Conservation (phyloP, 2,113 vertebrate species). For the Polypterus senegalus region DNA sequence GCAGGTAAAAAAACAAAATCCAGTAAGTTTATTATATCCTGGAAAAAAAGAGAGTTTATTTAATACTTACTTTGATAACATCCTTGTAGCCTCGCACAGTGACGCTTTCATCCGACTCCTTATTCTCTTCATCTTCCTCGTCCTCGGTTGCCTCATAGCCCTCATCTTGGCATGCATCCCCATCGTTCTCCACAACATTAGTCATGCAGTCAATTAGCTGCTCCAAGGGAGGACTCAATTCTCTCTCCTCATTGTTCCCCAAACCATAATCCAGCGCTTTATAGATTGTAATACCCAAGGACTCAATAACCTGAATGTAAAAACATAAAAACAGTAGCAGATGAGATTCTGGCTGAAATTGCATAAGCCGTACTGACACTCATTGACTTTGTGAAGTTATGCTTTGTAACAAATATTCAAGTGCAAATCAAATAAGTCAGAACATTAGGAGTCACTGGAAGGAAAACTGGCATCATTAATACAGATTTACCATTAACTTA, state of each 20-base stretch:
- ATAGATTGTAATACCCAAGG: conserved; percentile 92
- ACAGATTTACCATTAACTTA: too few species aligned
- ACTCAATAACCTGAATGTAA: conserved; percentile 70
- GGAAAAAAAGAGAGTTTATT: too few species aligned
- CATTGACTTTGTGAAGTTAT: too few species aligned
- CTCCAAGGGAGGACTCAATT: conserved; percentile 86
- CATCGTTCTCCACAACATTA: conserved; percentile 63
- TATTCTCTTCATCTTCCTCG: conserved; percentile 59
- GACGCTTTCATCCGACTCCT: conserved; percentile 37
- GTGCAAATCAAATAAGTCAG: too few species aligned
- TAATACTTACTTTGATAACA: conserved; percentile 70
- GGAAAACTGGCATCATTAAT: too few species aligned
- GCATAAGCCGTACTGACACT: too few species aligned
- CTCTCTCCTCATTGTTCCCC: conserved; percentile 89
- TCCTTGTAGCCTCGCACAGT: conserved; percentile 65
- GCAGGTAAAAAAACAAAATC: too few species aligned
- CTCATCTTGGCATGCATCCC: conserved; percentile 66
- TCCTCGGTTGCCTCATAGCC: conserved; percentile 89
- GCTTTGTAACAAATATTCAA: too few species aligned
- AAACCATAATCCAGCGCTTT: conserved; percentile 93
- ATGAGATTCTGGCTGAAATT: not conserved
- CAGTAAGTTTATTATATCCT: too few species aligned
- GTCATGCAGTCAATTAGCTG: conserved; percentile 92
- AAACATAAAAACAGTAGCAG: conserved; percentile 7
- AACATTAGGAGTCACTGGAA: too few species aligned